These are phyloP conservation scores for Lepilemur septentrionalis DNA, from an alignment of 2,797 vertebrate genomes.

Conservation along the genomic window DNA sequence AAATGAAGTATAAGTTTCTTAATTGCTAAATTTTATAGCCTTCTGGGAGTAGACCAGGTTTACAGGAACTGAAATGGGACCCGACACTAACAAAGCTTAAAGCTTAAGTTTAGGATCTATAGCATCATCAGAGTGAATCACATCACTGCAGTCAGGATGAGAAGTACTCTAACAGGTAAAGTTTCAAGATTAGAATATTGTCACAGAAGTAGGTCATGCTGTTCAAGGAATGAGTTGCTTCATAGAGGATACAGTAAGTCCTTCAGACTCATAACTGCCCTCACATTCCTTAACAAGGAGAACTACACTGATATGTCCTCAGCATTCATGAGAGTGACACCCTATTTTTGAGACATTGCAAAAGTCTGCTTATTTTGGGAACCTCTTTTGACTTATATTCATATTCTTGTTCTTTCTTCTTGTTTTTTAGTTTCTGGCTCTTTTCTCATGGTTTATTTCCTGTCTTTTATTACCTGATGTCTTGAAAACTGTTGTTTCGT, in stretches of 20 bases:
- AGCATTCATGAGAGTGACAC: fast-evolving
- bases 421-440: neutral
- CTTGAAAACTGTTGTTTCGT: neutral
- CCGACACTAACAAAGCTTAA: neutral
- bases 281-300: neutral
- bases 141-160: too few relatives aligned
- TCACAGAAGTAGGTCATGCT: neutral
- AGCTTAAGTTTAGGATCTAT: neutral
- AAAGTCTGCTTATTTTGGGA: neutral
- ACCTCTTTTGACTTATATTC: neutral
- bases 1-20: neutral
- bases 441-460: neutral
- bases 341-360: neutral
- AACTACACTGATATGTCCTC: too few relatives aligned
- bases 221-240: neutral
- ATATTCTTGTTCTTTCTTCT: neutral
- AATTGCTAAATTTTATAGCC: neutral
- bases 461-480: neutral
- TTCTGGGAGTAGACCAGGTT: neutral
- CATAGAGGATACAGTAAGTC: neutral
- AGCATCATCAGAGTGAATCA: neutral
- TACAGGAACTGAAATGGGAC: neutral
- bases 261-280: neutral
- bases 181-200: too few relatives aligned
- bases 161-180: neutral